These are phyloP conservation scores for Gymnoscelis rufifasciata DNA, from an alignment of 2,888 invertebrate species.

Conservation along the genomic window DNA sequence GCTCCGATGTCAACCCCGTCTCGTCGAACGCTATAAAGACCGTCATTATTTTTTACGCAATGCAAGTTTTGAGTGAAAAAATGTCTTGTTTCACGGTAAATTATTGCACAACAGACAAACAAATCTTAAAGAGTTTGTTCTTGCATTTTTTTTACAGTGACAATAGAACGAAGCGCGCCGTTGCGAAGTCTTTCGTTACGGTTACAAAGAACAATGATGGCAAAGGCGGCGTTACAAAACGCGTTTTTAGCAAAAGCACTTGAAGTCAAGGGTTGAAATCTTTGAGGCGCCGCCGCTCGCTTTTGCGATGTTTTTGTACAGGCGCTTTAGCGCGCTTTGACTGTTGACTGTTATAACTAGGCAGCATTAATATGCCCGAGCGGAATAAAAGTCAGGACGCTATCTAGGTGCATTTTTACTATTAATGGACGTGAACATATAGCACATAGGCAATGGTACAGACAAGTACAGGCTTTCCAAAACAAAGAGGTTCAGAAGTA, in stretches of 20 bases:
- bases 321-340: background rate
- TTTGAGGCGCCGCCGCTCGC: background rate
- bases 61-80: conserved; percentile 29
- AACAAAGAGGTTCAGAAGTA: too few species aligned
- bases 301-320: background rate
- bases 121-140: conserved; percentile 21
- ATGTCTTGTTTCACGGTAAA: conserved; percentile 49
- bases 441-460: too few species aligned
- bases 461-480: too few species aligned
- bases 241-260: background rate
- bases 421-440: too few species aligned
- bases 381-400: too few species aligned
- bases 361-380: too few species aligned
- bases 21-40: conserved; percentile 66
- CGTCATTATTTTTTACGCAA: conserved; percentile 59
- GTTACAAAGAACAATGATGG: conserved; percentile 8
- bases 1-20: conserved; percentile 77
- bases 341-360: too few species aligned
- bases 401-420: too few species aligned
- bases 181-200: conserved; percentile 11
- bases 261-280: conserved; percentile 3
- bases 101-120: conserved; percentile 38
- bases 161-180: conserved; percentile 8
- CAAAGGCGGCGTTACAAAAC: background rate
- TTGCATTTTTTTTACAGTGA: conserved; percentile 13